Evolutionary conservation across 1,140 invertebrate species (phyloP), one percentile per base, ranked within the genome.

Genomic region (Thaumatotibia leucotreta): DNA sequence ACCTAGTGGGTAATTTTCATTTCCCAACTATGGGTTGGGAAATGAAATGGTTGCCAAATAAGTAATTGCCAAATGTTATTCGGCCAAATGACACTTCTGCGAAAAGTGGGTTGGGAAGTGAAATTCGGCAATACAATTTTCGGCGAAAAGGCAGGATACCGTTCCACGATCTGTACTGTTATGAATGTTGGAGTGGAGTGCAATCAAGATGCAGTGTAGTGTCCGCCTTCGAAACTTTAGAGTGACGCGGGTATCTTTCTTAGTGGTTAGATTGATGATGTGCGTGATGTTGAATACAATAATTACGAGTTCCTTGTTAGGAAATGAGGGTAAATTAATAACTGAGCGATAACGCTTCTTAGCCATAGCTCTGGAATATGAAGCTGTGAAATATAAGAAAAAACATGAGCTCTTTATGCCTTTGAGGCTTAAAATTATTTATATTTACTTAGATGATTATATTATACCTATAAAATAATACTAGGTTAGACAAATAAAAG

Each of bases 201-300:
- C 80, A 83, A 76, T 80, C 73, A 49, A 69, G 67, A 67, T 70
- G 78, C 79, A 83, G 77, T 72, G 79, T 85, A 86, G 83, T 85
- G 69, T 79, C 84, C 82, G 81, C 84, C 82, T 81, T 84, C 74
- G 78, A 83, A 82, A 83, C 76, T 76, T 75, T 86, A 85, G 83
- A 86, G 74, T 80, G 76, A 76, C 73, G 81, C 80, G 83, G 81
- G 80, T 76, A 80, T 79, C 77, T 84, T 82, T 72, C 68, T 82
- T 88, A 89, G 86, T 78, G 74, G 79, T 84, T 89, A 89, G 86
- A 83, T 84, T 77, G 83, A 72, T 75, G 78, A 75, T 64, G 64
- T 72, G 75, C 66, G 74, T 76, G 75, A 72, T 82, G 70, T 73
- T 82, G 83, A 83, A 86, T 75, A 83, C 76, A 86, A 84, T 75